These are phyloP conservation scores for Folsomia candida DNA, from an alignment of 2,888 invertebrate genomes.

Conservation along the genomic window DNA sequence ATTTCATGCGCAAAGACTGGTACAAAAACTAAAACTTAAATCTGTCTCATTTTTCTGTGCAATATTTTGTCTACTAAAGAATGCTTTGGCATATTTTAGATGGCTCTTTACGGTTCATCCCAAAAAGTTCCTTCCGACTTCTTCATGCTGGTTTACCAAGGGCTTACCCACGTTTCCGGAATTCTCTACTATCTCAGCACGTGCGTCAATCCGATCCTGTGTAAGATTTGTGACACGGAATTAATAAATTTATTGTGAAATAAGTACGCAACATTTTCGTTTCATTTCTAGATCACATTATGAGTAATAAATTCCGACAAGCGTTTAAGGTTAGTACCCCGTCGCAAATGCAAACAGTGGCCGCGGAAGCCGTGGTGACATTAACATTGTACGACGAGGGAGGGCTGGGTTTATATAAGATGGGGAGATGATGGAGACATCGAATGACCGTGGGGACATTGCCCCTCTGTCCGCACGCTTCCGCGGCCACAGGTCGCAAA, in stretches of 20 bases:
- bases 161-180: conserved; percentile 57
- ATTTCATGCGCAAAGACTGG: background rate
- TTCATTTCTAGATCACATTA: conserved; percentile 54
- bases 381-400: too few relatives aligned
- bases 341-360: too few relatives aligned
- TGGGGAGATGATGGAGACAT: background rate
- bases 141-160: conserved; percentile 51
- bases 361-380: too few relatives aligned
- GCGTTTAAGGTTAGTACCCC: conserved; percentile 57
- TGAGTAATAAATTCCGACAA: conserved; percentile 58
- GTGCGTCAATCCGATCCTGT: conserved; percentile 59
- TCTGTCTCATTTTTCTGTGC: too few relatives aligned
- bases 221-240: conserved; percentile 52
- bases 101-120: conserved; percentile 36
- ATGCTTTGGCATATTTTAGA: too few relatives aligned
- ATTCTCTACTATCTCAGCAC: conserved; percentile 58
- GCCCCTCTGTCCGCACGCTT: too few relatives aligned
- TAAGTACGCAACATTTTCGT: background rate
- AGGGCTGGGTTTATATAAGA: too few relatives aligned
- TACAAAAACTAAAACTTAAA: too few relatives aligned
- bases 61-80: too few relatives aligned
- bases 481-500: too few relatives aligned
- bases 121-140: conserved; percentile 8
- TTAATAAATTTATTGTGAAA: background rate
- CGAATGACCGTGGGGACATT: too few relatives aligned